These are phyloP conservation scores for Stratiomys singularior DNA, from an alignment of 2,888 invertebrate genomes.

Conservation along the genomic window DNA sequence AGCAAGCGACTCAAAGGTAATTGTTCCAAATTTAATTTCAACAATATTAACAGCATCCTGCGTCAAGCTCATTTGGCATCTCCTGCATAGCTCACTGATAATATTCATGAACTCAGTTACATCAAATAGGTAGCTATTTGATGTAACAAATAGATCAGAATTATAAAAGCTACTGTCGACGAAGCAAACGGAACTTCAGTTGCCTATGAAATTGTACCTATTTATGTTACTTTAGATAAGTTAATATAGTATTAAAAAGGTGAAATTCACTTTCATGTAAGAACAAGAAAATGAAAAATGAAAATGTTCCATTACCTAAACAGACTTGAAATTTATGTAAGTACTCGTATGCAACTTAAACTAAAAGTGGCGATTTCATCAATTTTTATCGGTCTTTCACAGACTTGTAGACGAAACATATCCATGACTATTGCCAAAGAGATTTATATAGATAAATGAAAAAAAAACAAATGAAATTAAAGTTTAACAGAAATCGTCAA, in stretches of 20 bases:
- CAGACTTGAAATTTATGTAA: conserved; percentile 22
- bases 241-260: neutral
- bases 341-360: neutral
- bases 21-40: conserved; percentile 48
- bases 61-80: neutral
- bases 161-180: neutral
- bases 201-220: conserved; percentile 21
- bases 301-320: neutral
- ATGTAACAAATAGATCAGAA: neutral
- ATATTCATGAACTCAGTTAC: neutral
- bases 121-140: conserved; percentile 27
- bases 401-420: conserved; percentile 51
- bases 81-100: neutral
- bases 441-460: conserved; percentile 46
- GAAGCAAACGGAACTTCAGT: neutral
- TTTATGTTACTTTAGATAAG: conserved; percentile 19
- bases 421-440: conserved; percentile 53
- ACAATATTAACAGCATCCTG: conserved; percentile 10
- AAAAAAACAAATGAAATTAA: conserved; percentile 10
- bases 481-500: neutral
- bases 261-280: conserved; percentile 3
- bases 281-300: neutral
- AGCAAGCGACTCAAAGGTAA: conserved; percentile 59
- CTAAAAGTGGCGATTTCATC: neutral
- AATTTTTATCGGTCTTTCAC: conserved; percentile 8